These are phyloP conservation scores for Distichodus sexfasciatus DNA, from an alignment of 2,797 vertebrate genomes.

Conservation along the genomic window DNA sequence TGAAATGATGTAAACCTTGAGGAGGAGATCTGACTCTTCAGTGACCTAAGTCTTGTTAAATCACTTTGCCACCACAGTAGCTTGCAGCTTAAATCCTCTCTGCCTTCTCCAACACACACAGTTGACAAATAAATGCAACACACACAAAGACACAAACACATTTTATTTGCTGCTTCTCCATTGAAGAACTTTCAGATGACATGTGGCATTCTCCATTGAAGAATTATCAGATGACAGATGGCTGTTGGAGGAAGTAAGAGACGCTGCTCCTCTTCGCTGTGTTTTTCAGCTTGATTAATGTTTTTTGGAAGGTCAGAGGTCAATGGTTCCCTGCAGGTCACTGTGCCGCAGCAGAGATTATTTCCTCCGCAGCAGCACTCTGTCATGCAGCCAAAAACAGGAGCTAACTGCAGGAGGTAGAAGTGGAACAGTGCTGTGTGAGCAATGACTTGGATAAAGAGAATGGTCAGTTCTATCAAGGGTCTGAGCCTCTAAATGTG, in stretches of 20 bases:
- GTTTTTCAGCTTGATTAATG: neutral
- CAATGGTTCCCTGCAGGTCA: neutral
- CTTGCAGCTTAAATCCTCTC: neutral
- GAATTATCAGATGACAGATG: too few species aligned
- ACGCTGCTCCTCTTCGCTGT: too few species aligned
- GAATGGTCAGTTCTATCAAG: neutral
- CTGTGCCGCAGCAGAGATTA: neutral
- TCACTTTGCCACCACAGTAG: neutral
- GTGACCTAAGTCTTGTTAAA: constrained; percentile 3
- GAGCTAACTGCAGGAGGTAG: neutral
- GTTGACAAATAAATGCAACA: too few species aligned
- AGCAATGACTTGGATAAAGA: neutral
- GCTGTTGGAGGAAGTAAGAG: too few species aligned
- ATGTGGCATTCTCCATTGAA: too few species aligned
- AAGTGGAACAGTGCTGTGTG: neutral
- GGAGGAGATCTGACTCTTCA: neutral
- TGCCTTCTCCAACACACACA: neutral
- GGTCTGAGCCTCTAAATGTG: neutral
- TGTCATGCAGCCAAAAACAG: neutral
- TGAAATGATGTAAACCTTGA: neutral
- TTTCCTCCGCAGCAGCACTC: neutral
- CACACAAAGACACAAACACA: too few species aligned
- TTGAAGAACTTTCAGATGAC: too few species aligned
- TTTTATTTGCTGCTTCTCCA: too few species aligned
- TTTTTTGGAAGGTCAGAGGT: neutral